Percentiles rank a stretch among this genome's conserved stretches.
These are phyloP conservation scores for Sebastes dallii DNA, from an alignment of 2,797 vertebrate species.

Conservation along the genomic window DNA sequence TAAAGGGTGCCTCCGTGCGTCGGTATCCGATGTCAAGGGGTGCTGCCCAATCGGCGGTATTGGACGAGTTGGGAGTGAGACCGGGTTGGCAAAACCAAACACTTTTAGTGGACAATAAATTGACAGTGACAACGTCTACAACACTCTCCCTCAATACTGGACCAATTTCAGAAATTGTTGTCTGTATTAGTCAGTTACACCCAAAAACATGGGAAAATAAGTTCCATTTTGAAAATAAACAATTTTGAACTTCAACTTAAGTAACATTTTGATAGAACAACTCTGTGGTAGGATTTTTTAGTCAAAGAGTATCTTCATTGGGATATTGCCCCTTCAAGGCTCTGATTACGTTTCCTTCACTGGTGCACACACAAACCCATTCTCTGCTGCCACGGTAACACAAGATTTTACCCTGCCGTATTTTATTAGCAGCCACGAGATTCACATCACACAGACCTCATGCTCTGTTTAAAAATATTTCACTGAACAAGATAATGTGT, in stretches of 20 bases:
- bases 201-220: neutral
- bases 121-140: no score
- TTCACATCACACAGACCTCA: constrained; percentile 47
- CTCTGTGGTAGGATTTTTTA: neutral
- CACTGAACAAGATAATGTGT: constrained; percentile 11
- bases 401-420: constrained; percentile 11
- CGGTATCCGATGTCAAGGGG: no score
- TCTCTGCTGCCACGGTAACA: neutral
- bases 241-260: no score
- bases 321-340: neutral
- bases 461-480: constrained; percentile 42
- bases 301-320: neutral
- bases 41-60: no score
- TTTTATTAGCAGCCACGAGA: constrained; percentile 53
- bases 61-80: no score
- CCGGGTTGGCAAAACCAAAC: no score
- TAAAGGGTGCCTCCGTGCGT: no score
- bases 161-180: no score
- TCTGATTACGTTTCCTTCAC: neutral
- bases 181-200: neutral
- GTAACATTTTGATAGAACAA: no score
- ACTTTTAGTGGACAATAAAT: no score
- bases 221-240: no score
- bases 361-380: constrained; percentile 11
- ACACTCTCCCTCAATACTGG: no score